Evolutionary conservation across 1,140 invertebrate species (phyloP), one percentile per base, ranked within the genome.

Genomic region (Tetragnatha versicolor): DNA sequence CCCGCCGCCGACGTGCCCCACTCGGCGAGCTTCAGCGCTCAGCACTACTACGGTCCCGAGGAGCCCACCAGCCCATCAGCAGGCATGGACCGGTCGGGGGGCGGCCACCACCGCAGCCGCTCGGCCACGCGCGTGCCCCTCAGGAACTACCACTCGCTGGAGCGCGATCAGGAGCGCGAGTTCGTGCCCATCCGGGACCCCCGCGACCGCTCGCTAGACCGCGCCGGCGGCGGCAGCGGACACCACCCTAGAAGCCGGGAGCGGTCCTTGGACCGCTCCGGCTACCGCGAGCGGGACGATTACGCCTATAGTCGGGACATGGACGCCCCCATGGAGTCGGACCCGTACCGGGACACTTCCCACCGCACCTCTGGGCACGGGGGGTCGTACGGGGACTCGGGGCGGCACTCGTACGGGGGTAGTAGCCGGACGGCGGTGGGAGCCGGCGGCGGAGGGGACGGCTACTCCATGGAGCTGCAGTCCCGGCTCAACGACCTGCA

Each of bases 401-500:
- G 33, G 29, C 31, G 72, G 12, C 70, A 76, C 55, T 49, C 51
- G 7, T 14, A 22, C 6, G 61, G 58, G 31, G 63, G 35, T 17
- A 60, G 45, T 33, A 68, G 72, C 42, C 61, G 53, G 6, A 81
- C 80, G 88, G 89, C 98, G 82, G 93, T 94, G 42, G 96, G 98
- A 84, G 37, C 39, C 17, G 61, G 31, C 20, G 60, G 73, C 35
- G 60, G 51, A 9, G 72, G 81, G 2, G 83, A 84, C 61, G 68
- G 66, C 35, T 83, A 81, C 88, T 89, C 98, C 83, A 93, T 95
- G 49, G 96, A 98, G 85, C 89, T 98, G 45, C 96, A 98, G 87
- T 91, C 93, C 83, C 95, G 98, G 88, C 96, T 98, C 85, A 92
- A 92, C 82, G 96, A 98, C 85, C 89, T 98, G 77, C 96, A 98